Evolutionary conservation across 2,113 vertebrate species (phyloP).

Genomic region (Salvelinus namaycush): DNA sequence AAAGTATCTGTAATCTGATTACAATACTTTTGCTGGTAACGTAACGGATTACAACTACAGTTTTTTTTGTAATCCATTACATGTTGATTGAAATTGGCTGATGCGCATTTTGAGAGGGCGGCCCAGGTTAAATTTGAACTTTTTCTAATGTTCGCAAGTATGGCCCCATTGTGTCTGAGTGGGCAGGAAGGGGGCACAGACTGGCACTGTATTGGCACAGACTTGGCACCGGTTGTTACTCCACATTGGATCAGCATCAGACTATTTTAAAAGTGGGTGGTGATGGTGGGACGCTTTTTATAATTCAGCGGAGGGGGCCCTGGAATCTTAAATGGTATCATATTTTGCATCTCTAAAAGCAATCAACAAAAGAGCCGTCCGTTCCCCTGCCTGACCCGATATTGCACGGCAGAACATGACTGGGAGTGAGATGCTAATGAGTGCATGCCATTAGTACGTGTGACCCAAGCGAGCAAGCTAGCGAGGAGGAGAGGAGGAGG

Average conservation of each 20-base stretch:
- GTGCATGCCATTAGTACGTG: slow-evolving; percentile 59
- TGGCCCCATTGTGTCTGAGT: neutral
- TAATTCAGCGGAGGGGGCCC: slow-evolving; percentile 30
- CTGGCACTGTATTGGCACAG: slow-evolving; percentile 51
- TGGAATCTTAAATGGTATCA: slow-evolving; percentile 45
- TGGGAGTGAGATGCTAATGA: slow-evolving; percentile 73
- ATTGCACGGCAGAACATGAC: slow-evolving; percentile 59
- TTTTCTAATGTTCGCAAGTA: no score
- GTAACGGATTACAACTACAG: no score
- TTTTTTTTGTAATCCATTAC: no score
- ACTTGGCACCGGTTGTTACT: slow-evolving; percentile 7
- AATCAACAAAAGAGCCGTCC: slow-evolving; percentile 62
- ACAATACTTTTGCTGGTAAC: no score
- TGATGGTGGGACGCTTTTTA: slow-evolving; percentile 26
- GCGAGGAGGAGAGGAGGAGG: slow-evolving; percentile 10
- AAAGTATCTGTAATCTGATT: no score
- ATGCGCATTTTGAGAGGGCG: slow-evolving; percentile 63
- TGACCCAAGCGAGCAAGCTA: slow-evolving; percentile 39
- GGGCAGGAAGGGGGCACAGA: slow-evolving; percentile 14
- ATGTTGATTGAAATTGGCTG: slow-evolving; percentile 47
- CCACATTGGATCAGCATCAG: slow-evolving; percentile 22
- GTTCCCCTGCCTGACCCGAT: slow-evolving; percentile 58
- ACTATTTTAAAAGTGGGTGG: slow-evolving; percentile 39
- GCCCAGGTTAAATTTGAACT: neutral
- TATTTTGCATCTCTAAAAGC: slow-evolving; percentile 75